A percentile compares a stretch with the other conserved stretches of the same genome.
These are phyloP conservation scores for Isurus oxyrinchus DNA, from an alignment of 2,113 vertebrate species.

Conservation along the genomic window DNA sequence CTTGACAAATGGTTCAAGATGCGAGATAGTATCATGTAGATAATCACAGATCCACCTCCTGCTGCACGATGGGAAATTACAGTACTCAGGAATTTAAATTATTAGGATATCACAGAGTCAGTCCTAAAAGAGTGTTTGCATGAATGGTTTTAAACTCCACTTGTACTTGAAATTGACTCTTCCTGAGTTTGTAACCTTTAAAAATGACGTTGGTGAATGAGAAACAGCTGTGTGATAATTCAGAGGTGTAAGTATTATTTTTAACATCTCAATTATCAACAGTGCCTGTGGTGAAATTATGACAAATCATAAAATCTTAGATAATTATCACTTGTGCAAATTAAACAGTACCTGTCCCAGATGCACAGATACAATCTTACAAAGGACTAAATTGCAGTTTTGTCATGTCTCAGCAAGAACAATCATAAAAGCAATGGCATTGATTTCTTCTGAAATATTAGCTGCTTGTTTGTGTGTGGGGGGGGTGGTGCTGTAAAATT, in stretches of 20 bases:
- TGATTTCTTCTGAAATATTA: background rate
- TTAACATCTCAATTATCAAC: constrained; percentile 29
- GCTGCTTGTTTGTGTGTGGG: too few relatives aligned
- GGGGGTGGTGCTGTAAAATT: background rate
- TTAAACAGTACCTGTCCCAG: constrained; percentile 1
- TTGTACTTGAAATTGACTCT: background rate
- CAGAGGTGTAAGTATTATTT: constrained; percentile 10
- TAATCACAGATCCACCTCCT: background rate
- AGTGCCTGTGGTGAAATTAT: background rate
- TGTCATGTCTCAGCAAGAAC: background rate
- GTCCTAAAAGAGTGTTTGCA: background rate
- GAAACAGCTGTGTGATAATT: background rate
- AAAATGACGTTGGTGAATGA: background rate
- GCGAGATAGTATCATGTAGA: background rate
- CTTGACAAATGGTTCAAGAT: background rate
- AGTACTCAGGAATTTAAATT: background rate
- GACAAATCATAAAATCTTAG: constrained; percentile 20
- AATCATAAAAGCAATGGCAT: background rate
- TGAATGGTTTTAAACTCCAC: background rate
- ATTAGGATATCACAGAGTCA: background rate
- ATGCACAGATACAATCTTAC: background rate
- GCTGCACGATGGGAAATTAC: background rate
- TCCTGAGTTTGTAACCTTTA: background rate
- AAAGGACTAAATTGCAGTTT: background rate
- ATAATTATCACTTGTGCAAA: background rate